phyloP scores from a whole-genome alignment of 2,888 invertebrate species.

The Quadroppia sp. region DNA sequence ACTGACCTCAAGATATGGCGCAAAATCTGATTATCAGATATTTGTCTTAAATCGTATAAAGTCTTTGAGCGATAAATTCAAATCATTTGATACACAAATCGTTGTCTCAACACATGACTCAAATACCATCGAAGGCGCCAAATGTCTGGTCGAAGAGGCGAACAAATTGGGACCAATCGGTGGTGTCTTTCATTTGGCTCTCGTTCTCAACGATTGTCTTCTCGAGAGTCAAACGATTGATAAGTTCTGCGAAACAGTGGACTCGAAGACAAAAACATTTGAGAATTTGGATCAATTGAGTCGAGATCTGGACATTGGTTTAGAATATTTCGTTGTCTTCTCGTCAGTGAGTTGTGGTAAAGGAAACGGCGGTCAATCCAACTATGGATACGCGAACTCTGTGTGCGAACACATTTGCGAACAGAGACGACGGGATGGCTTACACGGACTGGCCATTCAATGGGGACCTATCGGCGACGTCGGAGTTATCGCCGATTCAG shows the following conservation, averaged over 20 bases:
- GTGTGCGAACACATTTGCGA: conserved; percentile 94
- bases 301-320: conserved; percentile 68
- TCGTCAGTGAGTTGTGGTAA: conserved; percentile 94
- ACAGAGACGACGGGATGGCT: conserved; percentile 70
- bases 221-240: conserved; percentile 78
- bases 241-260: conserved; percentile 71
- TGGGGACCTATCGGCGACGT: conserved; percentile 99
- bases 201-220: conserved; percentile 72
- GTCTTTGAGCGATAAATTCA: conserved; percentile 59
- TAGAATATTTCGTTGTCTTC: conserved; percentile 89
- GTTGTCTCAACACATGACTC: conserved; percentile 67
- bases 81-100: conserved; percentile 57
- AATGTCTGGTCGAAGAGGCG: conserved; percentile 63
- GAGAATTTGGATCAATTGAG: conserved; percentile 73
- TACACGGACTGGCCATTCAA: conserved; percentile 86
- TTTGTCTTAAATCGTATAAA: conserved; percentile 66
- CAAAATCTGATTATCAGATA: conserved; percentile 87
- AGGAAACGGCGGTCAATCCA: conserved; percentile 91
- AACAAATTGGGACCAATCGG: conserved; percentile 68
- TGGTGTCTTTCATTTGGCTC: conserved; percentile 85
- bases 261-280: conserved; percentile 78
- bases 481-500: conserved; percentile 80
- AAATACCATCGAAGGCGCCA: conserved; percentile 65
- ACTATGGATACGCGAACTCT: conserved; percentile 90
- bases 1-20: conserved; percentile 81